Conservation (phyloP, 2,888 invertebrate genomes). For the Eupithecia pulchellata region DNA sequence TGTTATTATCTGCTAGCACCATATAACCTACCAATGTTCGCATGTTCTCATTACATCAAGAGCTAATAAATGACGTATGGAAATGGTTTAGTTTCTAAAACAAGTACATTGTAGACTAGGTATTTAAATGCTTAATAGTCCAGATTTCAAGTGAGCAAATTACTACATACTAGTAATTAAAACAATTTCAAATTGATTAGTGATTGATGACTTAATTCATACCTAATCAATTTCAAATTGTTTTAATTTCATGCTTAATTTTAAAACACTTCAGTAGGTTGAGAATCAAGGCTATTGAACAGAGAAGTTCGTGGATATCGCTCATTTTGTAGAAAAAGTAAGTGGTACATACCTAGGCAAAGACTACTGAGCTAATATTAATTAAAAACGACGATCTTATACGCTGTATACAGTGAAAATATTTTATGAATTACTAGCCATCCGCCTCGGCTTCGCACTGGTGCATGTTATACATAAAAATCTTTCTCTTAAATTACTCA, state of each 20-base stretch:
- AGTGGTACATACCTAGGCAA: background rate
- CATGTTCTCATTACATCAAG: background rate
- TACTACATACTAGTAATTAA: background rate
- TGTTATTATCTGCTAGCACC: background rate
- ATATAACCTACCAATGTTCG: no score
- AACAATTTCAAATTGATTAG: constrained; percentile 4
- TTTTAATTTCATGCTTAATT: constrained; percentile 28
- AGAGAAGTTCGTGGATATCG: background rate
- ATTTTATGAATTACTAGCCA: background rate
- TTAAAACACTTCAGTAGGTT: constrained; percentile 13
- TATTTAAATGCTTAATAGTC: background rate
- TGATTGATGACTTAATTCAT: constrained; percentile 1
- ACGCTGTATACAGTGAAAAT: background rate
- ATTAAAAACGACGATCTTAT: background rate
- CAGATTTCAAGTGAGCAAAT: background rate
- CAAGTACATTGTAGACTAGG: background rate
- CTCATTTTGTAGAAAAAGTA: background rate
- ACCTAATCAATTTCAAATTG: background rate
- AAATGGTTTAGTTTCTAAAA: background rate
- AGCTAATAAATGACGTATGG: background rate
- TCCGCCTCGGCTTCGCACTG: no score
- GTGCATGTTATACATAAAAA: no score
- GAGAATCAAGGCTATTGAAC: background rate
- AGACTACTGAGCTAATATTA: background rate
- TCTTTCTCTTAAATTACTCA: no score